Percentiles rank a stretch among this genome's conserved stretches.
These are phyloP conservation scores for Ips typographus DNA, from an alignment of 1,140 invertebrate genomes.

Conservation along the genomic window DNA sequence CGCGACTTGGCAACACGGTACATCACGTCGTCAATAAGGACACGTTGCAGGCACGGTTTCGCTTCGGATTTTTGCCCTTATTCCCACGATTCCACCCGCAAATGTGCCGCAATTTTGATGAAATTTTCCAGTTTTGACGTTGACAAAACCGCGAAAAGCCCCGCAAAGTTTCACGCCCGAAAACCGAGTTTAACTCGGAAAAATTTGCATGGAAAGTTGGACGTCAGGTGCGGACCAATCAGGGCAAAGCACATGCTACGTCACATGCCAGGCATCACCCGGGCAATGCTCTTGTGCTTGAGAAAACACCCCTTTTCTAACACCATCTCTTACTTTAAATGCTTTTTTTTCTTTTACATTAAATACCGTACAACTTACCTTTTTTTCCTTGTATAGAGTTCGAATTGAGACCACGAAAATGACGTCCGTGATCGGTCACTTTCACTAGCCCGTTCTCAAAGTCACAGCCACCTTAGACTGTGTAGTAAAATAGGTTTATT, in stretches of 20 bases:
- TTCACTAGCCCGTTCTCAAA: slow-evolving; percentile 18
- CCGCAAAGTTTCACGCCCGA: not conserved
- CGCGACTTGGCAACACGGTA: slow-evolving; percentile 22
- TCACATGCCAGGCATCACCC: slow-evolving; percentile 40
- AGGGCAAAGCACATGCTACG: slow-evolving; percentile 41
- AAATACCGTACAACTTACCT: not conserved
- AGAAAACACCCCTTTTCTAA: slow-evolving; percentile 26
- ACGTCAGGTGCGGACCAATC: slow-evolving; percentile 35
- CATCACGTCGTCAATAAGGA: slow-evolving; percentile 37
- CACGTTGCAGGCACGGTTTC: slow-evolving; percentile 32
- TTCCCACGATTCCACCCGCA: not conserved
- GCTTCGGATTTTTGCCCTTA: slow-evolving; percentile 14
- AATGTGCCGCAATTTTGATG: too few relatives aligned
- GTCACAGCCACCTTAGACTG: slow-evolving; percentile 10
- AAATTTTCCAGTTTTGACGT: not conserved
- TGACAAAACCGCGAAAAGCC: too few relatives aligned
- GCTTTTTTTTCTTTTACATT: not conserved
- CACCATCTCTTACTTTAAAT: not conserved
- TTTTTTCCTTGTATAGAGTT: not conserved
- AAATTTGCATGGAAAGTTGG: slow-evolving; percentile 8
- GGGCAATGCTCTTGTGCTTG: slow-evolving; percentile 37
- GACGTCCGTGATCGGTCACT: slow-evolving; percentile 19
- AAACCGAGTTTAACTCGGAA: not conserved
- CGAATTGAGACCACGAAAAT: not conserved
- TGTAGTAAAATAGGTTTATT: not conserved